Evolutionary conservation across 2,113 vertebrate genomes (phyloP).

Genomic region (Chaenogobius annularis): DNA sequence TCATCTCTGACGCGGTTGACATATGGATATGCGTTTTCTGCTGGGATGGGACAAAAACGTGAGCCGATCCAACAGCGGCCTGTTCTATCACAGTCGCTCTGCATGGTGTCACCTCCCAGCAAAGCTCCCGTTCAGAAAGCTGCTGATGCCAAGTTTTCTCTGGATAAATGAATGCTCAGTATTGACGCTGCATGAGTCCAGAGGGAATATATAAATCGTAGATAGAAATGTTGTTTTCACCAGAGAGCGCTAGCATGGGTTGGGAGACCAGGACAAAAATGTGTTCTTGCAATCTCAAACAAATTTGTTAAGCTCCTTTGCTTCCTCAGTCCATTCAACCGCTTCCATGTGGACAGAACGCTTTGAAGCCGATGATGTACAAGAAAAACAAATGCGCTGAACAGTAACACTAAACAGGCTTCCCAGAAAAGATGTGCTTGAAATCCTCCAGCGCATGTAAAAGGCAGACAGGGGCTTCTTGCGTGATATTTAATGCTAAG

Average conservation of each 20-base stretch:
- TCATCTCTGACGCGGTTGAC: too few relatives aligned
- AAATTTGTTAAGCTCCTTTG: constrained; percentile 23
- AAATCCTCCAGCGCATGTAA: constrained; percentile 58
- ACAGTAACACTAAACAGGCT: constrained; percentile 39
- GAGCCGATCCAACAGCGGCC: constrained; percentile 53
- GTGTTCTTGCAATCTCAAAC: constrained; percentile 5
- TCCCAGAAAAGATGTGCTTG: constrained; percentile 50
- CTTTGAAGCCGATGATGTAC: constrained; percentile 20
- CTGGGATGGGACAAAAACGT: constrained; percentile 35
- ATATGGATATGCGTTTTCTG: constrained; percentile 14
- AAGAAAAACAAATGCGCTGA: constrained; percentile 28
- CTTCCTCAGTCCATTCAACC: constrained; percentile 3
- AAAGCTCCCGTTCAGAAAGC: constrained; percentile 36
- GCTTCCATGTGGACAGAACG: constrained; percentile 13
- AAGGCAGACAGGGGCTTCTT: constrained; percentile 45
- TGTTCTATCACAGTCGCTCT: constrained; percentile 55
- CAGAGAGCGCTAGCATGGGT: constrained; percentile 9
- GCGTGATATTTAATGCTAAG: constrained; percentile 35
- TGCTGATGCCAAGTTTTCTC: constrained; percentile 39
- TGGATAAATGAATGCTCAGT: constrained; percentile 20
- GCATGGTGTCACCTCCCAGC: constrained; percentile 26
- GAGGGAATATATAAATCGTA: constrained; percentile 8
- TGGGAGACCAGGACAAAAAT: background rate
- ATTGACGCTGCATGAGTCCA: constrained; percentile 33
- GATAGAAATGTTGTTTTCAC: constrained; percentile 1